Base-by-base conservation (phyloP, 2,888 invertebrate genomes). In the Tiphia femorata region DNA sequence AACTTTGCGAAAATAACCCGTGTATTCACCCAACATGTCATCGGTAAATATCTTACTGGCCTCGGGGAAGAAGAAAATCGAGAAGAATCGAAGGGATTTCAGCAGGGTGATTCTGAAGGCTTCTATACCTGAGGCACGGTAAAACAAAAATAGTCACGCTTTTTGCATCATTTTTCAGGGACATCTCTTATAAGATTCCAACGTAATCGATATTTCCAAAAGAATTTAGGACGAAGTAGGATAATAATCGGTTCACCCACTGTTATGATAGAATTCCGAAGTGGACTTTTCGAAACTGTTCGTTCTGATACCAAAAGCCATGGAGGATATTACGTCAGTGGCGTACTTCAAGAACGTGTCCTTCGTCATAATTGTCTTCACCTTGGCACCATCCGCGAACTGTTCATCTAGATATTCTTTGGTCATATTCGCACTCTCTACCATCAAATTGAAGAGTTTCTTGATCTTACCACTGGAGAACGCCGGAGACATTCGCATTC, bases 401-500 rank as follows among this genome's bases (percentile, higher is more conserved):
- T 64, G 49, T 2, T 19, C 7, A 0, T 61, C 48, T 5, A 80
- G 58, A 41, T 70, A 63, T 1, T 58, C 61, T 1, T 54, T 64
- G 59, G 78, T 62, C 3, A 64, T 62, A 6, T 72, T 60, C 0
- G 82, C 75, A 16, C 82, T 83, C 48, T 84, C 80, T 3, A 76
- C 66, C 67, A 87, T 83, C 4, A 86, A 72, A 1, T 76, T 66
- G 46, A 86, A 84, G 79, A 87, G 83, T 37, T 69, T 78, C 68
- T 86, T 88, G 25, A 88, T 73, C 72, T 88, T 88, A 17, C 86
- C 86, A 0, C 85, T 84, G 0, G 86, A 85, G 67, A 88, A 88
- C 0, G 85, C 83, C 0, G 87, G 87, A 0, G 86, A 84, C 41
- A 88, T 54, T 68, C 86, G 86, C 0, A 78, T 66, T 29, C 70